phyloP scores from a whole-genome alignment of 2,888 invertebrate species.

The Catocala nupta region DNA sequence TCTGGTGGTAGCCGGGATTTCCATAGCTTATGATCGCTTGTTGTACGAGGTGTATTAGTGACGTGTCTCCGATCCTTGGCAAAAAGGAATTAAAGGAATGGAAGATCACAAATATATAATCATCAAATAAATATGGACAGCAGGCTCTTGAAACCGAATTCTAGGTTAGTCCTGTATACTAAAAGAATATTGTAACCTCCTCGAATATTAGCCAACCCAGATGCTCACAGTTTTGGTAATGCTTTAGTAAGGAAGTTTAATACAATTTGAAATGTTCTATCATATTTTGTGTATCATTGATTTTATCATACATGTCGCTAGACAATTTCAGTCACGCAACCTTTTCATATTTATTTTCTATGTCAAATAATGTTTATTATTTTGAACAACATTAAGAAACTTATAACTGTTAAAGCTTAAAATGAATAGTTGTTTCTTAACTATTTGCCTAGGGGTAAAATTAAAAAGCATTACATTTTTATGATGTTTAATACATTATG shows the following conservation, averaged over 20 bases:
- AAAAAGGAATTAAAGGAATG: too few species aligned
- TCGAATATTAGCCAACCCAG: too few species aligned
- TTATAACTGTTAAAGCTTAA: not conserved
- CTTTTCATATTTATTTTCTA: constrained; percentile 6
- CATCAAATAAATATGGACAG: too few species aligned
- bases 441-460: not conserved
- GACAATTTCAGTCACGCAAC: constrained; percentile 37
- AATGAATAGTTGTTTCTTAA: not conserved
- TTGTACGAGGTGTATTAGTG: too few species aligned
- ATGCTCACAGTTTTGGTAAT: too few species aligned
- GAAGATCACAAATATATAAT: too few species aligned
- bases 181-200: too few species aligned
- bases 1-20: too few species aligned
- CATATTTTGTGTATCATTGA: constrained; percentile 26
- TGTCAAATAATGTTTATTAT: not conserved
- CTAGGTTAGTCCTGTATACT: too few species aligned
- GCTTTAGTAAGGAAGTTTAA: not conserved
- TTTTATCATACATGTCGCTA: constrained; percentile 13
- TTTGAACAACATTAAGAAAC: not conserved
- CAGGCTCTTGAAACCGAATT: too few species aligned
- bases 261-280: constrained; percentile 1
- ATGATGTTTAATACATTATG: not conserved
- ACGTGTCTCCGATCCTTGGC: too few species aligned
- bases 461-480: not conserved
- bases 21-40: too few species aligned